These are phyloP conservation scores for Platypus cylindrus DNA, from an alignment of 2,888 invertebrate genomes.

Conservation along the genomic window DNA sequence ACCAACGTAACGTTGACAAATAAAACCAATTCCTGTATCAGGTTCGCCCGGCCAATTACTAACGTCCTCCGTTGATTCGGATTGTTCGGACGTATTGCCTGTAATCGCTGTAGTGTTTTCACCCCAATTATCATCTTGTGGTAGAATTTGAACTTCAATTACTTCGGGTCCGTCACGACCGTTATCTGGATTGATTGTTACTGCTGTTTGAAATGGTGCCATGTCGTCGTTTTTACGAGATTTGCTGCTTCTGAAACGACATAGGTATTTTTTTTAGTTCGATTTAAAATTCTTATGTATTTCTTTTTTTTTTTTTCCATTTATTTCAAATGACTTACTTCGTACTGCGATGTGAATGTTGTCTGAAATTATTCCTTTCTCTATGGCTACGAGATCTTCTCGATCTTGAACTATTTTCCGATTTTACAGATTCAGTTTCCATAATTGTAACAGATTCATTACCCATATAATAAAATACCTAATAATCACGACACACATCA, in stretches of 20 bases:
- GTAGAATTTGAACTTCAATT: conserved; percentile 90
- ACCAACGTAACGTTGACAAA: conserved; percentile 74
- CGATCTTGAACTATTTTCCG: conserved; percentile 78
- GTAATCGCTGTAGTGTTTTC: conserved; percentile 96
- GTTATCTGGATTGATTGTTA: conserved; percentile 67
- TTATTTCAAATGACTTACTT: conserved; percentile 40
- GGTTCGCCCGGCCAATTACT: conserved; percentile 67
- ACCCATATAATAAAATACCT: conserved; percentile 32
- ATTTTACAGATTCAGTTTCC: conserved; percentile 91
- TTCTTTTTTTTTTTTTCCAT: too few species aligned
- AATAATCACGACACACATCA: too few species aligned
- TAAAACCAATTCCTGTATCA: conserved; percentile 57
- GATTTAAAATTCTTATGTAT: too few species aligned
- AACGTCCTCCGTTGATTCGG: conserved; percentile 84
- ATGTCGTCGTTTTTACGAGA: conserved; percentile 54
- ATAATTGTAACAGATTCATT: conserved; percentile 47
- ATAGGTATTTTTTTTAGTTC: too few species aligned
- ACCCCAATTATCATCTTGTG: conserved; percentile 98
- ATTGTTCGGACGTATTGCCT: conserved; percentile 92
- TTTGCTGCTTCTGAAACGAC: conserved; percentile 40
- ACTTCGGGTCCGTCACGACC: conserved; percentile 80
- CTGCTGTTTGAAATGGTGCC: conserved; percentile 80
- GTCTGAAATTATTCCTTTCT: conserved; percentile 42
- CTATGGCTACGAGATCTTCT: conserved; percentile 53
- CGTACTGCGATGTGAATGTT: conserved; percentile 53